A percentile compares a stretch with the other conserved stretches of the same genome.
phyloP scores from a whole-genome alignment of 2,797 vertebrate genomes.

The Paedocypris micromegethes region DNA sequence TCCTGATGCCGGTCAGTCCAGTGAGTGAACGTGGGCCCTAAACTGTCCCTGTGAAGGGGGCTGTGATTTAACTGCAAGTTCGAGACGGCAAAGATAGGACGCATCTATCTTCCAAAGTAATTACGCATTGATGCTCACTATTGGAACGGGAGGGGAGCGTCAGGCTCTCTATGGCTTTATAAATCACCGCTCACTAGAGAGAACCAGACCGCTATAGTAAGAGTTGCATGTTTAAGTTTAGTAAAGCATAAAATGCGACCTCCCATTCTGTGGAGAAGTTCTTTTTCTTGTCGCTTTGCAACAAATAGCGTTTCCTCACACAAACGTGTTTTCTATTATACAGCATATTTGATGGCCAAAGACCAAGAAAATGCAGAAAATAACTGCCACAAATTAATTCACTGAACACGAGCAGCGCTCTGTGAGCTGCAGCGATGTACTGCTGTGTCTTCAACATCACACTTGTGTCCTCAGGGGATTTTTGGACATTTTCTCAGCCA shows the following conservation, averaged over 20 bases:
- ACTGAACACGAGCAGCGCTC: conserved; percentile 20
- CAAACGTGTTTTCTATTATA: too few species aligned
- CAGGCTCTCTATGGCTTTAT: conserved; percentile 41
- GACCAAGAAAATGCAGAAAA: too few species aligned
- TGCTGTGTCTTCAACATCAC: conserved; percentile 30
- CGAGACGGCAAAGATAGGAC: conserved; percentile 34
- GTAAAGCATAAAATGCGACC: conserved; percentile 9
- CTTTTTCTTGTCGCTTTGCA: conserved; percentile 21
- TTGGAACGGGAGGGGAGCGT: conserved; percentile 33
- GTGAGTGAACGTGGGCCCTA: conserved; percentile 22
- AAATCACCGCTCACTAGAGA: conserved; percentile 47
- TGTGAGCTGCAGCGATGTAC: conserved; percentile 4
- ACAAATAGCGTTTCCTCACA: too few species aligned
- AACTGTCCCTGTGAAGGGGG: neutral
- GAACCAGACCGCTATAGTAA: conserved; percentile 24
- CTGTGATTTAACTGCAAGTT: conserved; percentile 48
- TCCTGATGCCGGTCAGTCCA: conserved; percentile 16
- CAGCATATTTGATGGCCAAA: neutral
- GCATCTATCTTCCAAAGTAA: conserved; percentile 53
- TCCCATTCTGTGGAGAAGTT: conserved; percentile 32
- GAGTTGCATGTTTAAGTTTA: conserved; percentile 31
- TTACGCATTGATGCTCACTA: conserved; percentile 48
- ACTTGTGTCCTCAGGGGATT: conserved; percentile 25
- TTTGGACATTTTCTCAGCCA: conserved; percentile 31
- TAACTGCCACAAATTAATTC: conserved; percentile 1